phyloP scores from a whole-genome alignment of 2,888 invertebrate species.

The Caenorhabditis parvicauda region DNA sequence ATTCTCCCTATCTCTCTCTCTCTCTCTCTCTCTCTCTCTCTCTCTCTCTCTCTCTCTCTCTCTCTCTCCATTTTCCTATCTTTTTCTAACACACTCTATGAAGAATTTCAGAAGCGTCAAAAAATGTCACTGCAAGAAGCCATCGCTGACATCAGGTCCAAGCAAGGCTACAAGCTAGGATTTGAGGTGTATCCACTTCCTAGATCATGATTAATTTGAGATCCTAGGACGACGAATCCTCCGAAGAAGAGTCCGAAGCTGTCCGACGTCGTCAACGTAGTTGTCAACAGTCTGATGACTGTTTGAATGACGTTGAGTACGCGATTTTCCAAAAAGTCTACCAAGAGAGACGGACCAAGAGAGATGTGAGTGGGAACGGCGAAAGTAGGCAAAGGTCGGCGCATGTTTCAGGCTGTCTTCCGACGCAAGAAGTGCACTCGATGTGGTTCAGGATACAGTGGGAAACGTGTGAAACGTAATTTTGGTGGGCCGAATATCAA shows the following conservation, averaged over 20 bases:
- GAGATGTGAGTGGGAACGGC: constrained; percentile 26
- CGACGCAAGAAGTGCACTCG: constrained; percentile 33
- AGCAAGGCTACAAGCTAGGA: constrained; percentile 43
- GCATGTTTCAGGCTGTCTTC: constrained; percentile 20
- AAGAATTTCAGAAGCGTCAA: neutral
- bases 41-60: no score
- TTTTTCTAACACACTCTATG: no score
- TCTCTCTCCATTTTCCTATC: no score
- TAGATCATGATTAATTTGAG: neutral
- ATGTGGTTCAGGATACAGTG: constrained; percentile 26
- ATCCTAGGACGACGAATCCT: constrained; percentile 15
- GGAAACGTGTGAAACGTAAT: constrained; percentile 42
- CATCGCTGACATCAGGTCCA: constrained; percentile 40
- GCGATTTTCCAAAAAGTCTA: constrained; percentile 51
- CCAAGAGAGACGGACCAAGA: constrained; percentile 42
- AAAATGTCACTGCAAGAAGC: constrained; percentile 39
- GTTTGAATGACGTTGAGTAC: constrained; percentile 48
- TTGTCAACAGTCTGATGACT: constrained; percentile 51
- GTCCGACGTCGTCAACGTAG: constrained; percentile 20
- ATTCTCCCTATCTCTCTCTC: no score
- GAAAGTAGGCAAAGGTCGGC: neutral
- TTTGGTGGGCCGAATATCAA: constrained; percentile 53
- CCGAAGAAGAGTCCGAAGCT: constrained; percentile 23
- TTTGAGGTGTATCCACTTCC: constrained; percentile 16
- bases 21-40: no score